phyloP scores from a whole-genome alignment of 2,797 vertebrate genomes.

The Loris lydekkerianus region DNA sequence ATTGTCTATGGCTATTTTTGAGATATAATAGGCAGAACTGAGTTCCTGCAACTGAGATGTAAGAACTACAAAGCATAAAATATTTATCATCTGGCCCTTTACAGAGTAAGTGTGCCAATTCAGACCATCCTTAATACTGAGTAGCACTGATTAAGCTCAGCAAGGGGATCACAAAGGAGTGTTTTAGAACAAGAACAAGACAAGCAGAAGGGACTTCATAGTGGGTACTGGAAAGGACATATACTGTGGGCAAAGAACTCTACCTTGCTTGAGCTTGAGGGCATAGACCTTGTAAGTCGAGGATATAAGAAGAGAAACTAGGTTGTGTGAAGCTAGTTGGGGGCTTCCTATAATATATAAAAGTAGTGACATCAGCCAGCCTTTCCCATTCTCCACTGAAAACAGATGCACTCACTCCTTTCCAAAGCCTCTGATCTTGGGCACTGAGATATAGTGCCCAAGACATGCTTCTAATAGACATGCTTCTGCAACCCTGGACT shows the following conservation, averaged over 20 bases:
- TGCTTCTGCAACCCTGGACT: neutral
- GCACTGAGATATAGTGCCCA: neutral
- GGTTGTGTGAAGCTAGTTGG: neutral
- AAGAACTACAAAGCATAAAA: neutral
- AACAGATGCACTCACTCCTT: neutral
- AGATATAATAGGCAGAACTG: neutral
- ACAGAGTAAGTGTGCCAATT: neutral
- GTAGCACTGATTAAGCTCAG: neutral
- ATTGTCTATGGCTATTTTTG: neutral
- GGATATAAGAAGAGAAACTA: neutral
- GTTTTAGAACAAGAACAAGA: neutral
- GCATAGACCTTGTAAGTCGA: neutral
- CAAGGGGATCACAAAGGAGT: neutral
- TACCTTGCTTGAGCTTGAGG: neutral
- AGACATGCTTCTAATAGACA: neutral
- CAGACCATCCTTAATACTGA: neutral
- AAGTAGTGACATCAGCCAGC: neutral
- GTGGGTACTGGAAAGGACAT: neutral
- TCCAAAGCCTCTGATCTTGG: neutral
- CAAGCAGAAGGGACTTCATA: neutral
- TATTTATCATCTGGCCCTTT: neutral
- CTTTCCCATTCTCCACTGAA: neutral
- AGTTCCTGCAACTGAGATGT: neutral
- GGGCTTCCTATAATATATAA: neutral
- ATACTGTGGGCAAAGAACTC: neutral